Evolutionary conservation across 2,113 vertebrate species (phyloP), one percentile per base, ranked within the genome.

Genomic region (Sebastes fasciatus): DNA sequence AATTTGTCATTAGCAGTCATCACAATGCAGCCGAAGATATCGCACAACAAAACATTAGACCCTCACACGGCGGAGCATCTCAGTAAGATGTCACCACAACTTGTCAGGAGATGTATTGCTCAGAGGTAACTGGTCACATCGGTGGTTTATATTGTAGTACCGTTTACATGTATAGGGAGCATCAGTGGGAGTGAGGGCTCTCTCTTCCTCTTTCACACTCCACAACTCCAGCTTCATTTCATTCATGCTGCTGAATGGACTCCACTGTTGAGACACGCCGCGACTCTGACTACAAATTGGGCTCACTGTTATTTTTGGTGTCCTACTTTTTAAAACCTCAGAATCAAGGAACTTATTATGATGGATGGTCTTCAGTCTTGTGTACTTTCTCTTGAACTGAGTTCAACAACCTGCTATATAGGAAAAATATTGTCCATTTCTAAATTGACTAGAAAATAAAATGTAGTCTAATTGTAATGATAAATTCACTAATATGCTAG

Each of bases 231-330:
- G 48, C 34, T 46, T 54, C 10, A 70, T 62, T 7, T 43, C 48
- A 63, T 63, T 45, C 23, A 78, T 61, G 55, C 19, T 5, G 23
- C 54, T 69, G 55, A 62, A 69, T 42, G 55, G 26, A 61, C 26
- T 48, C 34, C 17, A 2, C 45, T 78, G 64, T 49, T 34, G 12
- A 4, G 13, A 16, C 42, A 76, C 10, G 3, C 16, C 23, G 17
- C 7, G 74, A 60, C 64, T 48, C 11, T 34, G 16, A 48, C 52
- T 34, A 46, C 63, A 58, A 55, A 45, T 26, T 67, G 13, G 42
- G 21, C 7, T 60, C 9, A 4, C 43, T n/a, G 8, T 58, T 21
- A 43, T 76, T 45, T 65, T 45, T 43, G 12, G 5, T 16, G 17
- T 64, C 51, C 34, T 55, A 12, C 4, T 8, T 42, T 51, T 52